Evolutionary conservation across 2,797 vertebrate genomes (phyloP), one percentile per base, ranked within the genome.

Genomic region (Darevskia nairensis): DNA sequence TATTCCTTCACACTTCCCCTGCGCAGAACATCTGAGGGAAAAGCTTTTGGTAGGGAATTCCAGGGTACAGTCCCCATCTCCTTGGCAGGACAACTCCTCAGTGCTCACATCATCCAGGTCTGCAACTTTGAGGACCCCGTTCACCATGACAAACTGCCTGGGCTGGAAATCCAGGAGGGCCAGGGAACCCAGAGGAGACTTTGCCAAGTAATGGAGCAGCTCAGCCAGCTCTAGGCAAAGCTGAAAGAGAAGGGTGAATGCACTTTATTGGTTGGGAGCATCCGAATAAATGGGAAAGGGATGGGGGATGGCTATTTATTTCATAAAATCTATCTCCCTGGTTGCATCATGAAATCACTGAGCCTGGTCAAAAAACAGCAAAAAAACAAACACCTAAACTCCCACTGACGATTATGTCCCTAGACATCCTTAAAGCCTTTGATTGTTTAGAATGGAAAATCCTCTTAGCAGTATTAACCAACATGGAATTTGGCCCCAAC

Each of bases 101-200:
- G 96, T 94, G 84, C 96, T 98, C 95, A 98, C 97, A 83, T 99
- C 98, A 27, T 99, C 98, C 95, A 99, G 94, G 95, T 99, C 98
- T 0, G 98, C 98, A 91, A 98, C 97, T 96, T 99, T 99, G 80
- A 99, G 96, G 90, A 96, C 95, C 66, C 98, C 98, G 9, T 98
- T 97, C 90, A 98, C 98, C 74, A 98, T 97, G 91, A 99, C 97
- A 90, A 99, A 99, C 97, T 99, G 98, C 78, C 98, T 97, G 0
- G 98, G 98, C 96, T 98, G 98, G 95, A 99, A 99, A 96, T 99
- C 98, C 96, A 99, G 95, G 90, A 99, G 97, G 68, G 96, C 97
- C 94, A 99, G 96, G 2, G 98, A 98, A 91, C 98, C 98, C 94
- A 99, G 95, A 9, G 98, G 98, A 21, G 98, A 98, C 94, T 91